A percentile compares a stretch with the other conserved stretches of the same genome.
These are phyloP conservation scores for Falco naumanni DNA, from an alignment of 2,797 vertebrate species.

Conservation along the genomic window DNA sequence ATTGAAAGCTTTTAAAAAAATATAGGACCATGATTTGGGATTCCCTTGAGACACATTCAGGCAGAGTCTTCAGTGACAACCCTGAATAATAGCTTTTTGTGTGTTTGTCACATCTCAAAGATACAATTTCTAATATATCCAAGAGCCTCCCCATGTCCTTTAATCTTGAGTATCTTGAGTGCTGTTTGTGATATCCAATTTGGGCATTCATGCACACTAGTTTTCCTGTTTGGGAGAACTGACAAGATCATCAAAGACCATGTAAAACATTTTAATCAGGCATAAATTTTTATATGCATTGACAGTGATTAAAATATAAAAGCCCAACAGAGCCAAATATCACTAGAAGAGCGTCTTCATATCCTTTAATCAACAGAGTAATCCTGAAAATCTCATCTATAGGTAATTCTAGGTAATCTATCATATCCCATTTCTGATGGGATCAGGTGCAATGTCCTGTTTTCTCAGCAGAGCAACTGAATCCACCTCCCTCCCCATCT, in stretches of 20 bases:
- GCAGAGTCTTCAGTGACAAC: neutral
- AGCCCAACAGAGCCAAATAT: neutral
- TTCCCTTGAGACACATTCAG: neutral
- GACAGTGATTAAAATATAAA: neutral
- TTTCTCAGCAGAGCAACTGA: neutral
- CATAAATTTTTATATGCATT: neutral
- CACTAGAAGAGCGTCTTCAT: fast-evolving
- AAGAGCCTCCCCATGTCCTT: fast-evolving
- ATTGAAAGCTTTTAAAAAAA: neutral
- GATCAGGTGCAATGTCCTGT: neutral
- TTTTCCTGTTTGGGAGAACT: neutral
- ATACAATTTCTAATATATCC: neutral
- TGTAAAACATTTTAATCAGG: neutral
- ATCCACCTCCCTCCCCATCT: neutral
- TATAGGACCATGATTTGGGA: fast-evolving
- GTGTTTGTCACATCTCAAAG: neutral
- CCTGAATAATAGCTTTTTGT: neutral
- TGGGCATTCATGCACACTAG: neutral
- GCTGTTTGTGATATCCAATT: neutral
- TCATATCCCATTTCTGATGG: neutral
- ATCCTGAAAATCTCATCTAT: neutral
- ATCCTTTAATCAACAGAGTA: fast-evolving
- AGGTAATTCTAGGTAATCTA: neutral
- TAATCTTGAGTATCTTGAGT: neutral
- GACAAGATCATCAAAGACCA: neutral